Conservation (phyloP, 2,888 invertebrate genomes). For the Eudemis profundana region DNA sequence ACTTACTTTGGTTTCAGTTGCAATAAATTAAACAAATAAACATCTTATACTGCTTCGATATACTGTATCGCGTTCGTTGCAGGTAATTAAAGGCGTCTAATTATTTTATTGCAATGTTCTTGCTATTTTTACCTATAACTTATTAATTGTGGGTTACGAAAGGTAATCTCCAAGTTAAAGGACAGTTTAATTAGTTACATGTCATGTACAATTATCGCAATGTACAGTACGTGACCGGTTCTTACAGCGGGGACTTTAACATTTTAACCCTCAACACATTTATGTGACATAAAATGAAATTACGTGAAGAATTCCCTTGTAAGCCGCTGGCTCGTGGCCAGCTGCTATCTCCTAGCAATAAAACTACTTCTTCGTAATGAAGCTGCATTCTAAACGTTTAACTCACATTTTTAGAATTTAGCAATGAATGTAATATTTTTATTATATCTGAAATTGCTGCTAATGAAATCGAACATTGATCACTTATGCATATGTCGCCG, state of each 20-base stretch:
- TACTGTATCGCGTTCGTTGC: too few species aligned
- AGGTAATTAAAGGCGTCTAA: too few species aligned
- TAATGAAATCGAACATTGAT: too few species aligned
- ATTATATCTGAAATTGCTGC: too few species aligned
- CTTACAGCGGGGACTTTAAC: constrained; percentile 50
- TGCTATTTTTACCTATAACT: too few species aligned
- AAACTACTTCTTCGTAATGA: constrained; percentile 45
- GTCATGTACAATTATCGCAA: constrained; percentile 25
- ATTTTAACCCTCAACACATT: constrained; percentile 56
- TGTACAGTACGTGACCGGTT: constrained; percentile 35
- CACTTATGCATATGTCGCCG: too few species aligned
- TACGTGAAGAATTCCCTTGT: constrained; percentile 61
- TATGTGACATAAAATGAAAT: constrained; percentile 63
- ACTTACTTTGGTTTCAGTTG: too few species aligned
- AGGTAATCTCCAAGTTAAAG: not conserved
- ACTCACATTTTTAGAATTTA: constrained; percentile 28
- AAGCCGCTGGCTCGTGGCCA: constrained; percentile 63
- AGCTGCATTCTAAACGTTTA: constrained; percentile 36
- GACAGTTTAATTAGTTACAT: constrained; percentile 10
- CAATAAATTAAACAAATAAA: too few species aligned
- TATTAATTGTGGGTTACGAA: not conserved
- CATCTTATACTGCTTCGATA: too few species aligned
- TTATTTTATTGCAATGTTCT: too few species aligned
- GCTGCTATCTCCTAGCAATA: constrained; percentile 43
- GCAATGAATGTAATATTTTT: constrained; percentile 6